Base-by-base conservation (phyloP, 2,888 invertebrate genomes). In the Tetragnatha montana region DNA sequence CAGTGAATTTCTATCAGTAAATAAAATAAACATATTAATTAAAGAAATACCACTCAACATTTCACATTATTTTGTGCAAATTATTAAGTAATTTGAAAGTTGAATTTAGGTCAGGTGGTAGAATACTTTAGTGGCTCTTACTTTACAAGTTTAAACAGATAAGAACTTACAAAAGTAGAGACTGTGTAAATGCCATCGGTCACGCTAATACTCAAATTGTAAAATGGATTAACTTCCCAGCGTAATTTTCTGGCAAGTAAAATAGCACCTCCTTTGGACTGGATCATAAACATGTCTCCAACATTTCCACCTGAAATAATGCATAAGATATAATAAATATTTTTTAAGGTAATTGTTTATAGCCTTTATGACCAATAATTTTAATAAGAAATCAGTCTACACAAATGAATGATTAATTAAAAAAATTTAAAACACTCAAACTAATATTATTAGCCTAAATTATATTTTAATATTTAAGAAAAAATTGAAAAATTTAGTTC, bases 201-300 rank as follows among this genome's bases (percentile, higher is more conserved):
- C 49, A 97, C 96, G 92, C 96, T 96, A 82, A 98, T 95, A 92
- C 97, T 97, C 87, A 98, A 95, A 92, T 95, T 95, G 94, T 98
- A 98, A 90, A 94, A 95, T 89, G 95, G 94, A 93, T 96, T 95
- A 0, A 94, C 95, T 94, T 98, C 98, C 95, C 97, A 97, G 93
- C 97, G 89, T 60, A 92, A 68, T 21, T 90, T 95, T 92, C 96
- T 96, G 0, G 98, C 97, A 88, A 99, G 94, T 85, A 98, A 94
- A 81, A 99, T 95, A 93, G 97, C 97, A 51, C 98, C 98, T 92
- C 96, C 96, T 93, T 97, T 96, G 88, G 93, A 92, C 88, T 93
- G 93, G 50, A 98, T 96, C 93, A 96, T 96, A 94, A 98, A 98
- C 93, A 96, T 96, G 92, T 96, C 95, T 69, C 95, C 95, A 0